A percentile compares a stretch with the other conserved stretches of the same genome.
phyloP scores from a whole-genome alignment of 2,797 vertebrate species.

The Parotocinclus haroldoi region DNA sequence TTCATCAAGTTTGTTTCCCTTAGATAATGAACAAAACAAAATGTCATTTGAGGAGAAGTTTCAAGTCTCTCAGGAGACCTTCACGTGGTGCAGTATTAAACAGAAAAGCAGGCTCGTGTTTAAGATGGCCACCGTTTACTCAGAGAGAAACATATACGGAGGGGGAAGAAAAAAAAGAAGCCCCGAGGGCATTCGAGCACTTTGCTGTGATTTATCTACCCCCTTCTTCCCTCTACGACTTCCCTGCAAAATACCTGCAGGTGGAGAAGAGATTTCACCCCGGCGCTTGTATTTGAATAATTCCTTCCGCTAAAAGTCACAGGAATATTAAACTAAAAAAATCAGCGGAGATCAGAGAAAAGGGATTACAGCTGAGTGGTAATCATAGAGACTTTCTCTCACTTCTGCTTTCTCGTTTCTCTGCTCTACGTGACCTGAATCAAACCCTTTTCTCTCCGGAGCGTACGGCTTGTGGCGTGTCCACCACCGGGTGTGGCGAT shows the following conservation, averaged over 20 bases:
- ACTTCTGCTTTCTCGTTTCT: conserved; percentile 34
- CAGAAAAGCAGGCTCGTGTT: conserved; percentile 54
- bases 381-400: conserved; percentile 68
- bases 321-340: conserved; percentile 57
- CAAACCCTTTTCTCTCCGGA: conserved; percentile 3
- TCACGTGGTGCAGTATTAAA: conserved; percentile 51
- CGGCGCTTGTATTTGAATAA: conserved; percentile 82
- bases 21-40: no score
- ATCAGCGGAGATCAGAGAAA: conserved; percentile 81
- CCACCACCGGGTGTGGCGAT: not conserved
- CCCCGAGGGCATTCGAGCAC: conserved; percentile 69
- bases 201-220: conserved; percentile 76
- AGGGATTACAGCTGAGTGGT: conserved; percentile 80
- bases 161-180: conserved; percentile 34
- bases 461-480: conserved; percentile 10
- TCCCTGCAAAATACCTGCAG: conserved; percentile 67
- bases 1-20: no score
- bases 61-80: conserved; percentile 34
- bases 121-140: conserved; percentile 45
- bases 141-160: conserved; percentile 37
- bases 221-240: conserved; percentile 52
- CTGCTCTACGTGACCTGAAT: conserved; percentile 50
- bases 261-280: conserved; percentile 81
- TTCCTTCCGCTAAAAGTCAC: conserved; percentile 67
- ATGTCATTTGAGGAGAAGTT: no score